Evolutionary conservation across 2,888 invertebrate species (phyloP).

Genomic region (Ypsolopha scabrella): DNA sequence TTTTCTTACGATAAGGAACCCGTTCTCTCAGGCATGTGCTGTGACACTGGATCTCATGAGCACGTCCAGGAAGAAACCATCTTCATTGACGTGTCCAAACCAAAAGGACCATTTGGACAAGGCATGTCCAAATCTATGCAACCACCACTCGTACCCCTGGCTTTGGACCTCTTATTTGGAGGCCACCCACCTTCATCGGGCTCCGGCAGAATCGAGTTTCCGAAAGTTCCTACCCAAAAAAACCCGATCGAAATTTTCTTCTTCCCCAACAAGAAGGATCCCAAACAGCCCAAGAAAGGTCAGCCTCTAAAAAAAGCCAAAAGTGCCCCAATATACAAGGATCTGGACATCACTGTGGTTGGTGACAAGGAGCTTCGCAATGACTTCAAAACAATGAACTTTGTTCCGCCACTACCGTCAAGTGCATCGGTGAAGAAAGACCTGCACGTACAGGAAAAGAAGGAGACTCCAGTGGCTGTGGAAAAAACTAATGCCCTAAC

Average conservation of each 20-base stretch:
- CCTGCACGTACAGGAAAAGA: slow-evolving; percentile 18
- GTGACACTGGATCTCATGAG: slow-evolving; percentile 38
- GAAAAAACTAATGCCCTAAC: not conserved
- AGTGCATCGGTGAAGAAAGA: slow-evolving; percentile 32
- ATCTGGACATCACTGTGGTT: slow-evolving; percentile 16
- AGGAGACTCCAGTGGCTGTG: not conserved
- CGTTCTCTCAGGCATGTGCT: slow-evolving; percentile 33
- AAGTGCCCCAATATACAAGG: no score
- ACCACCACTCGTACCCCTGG: slow-evolving; percentile 17
- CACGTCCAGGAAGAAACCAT: slow-evolving; percentile 17
- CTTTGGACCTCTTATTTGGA: slow-evolving; percentile 22
- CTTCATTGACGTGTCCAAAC: not conserved
- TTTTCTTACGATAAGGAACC: slow-evolving; percentile 35
- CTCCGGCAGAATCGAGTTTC: not conserved
- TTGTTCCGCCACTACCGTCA: slow-evolving; percentile 13
- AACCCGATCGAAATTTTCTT: slow-evolving; percentile 40
- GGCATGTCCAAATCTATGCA: slow-evolving; percentile 11
- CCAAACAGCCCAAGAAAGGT: not conserved
- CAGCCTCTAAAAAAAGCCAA: not conserved
- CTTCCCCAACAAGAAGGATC: slow-evolving; percentile 36
- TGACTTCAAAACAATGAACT: slow-evolving; percentile 20
- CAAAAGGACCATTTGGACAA: slow-evolving; percentile 7
- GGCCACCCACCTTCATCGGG: slow-evolving; percentile 14
- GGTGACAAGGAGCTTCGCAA: slow-evolving; percentile 36
- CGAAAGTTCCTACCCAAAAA: slow-evolving; percentile 23